Evolutionary conservation across 1,140 invertebrate species (phyloP).

Genomic region (Acyrthosiphon pisum): DNA sequence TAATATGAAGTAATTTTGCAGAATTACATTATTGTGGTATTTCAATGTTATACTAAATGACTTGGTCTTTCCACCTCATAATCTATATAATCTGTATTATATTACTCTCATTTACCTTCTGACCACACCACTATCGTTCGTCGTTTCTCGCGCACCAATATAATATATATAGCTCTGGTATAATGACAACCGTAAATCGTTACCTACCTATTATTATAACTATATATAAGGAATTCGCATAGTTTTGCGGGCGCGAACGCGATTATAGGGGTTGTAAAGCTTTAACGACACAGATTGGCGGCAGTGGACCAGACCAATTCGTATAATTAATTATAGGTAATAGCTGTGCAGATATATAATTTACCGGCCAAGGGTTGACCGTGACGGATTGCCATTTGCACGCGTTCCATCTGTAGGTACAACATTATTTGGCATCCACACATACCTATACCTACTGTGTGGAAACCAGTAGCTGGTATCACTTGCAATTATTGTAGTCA

Average conservation of each 20-base stretch:
- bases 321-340: neutral
- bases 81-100: neutral
- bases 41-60: neutral
- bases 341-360: neutral
- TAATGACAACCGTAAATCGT: neutral
- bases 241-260: neutral
- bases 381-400: neutral
- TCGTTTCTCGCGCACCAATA: neutral
- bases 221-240: neutral
- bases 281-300: neutral
- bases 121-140: neutral
- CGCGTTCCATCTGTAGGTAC: neutral
- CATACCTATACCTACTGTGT: neutral
- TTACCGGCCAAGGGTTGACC: neutral
- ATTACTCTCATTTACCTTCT: neutral
- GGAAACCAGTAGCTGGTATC: neutral
- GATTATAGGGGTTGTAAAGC: slow-evolving; percentile 12
- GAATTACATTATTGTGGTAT: neutral
- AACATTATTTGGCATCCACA: neutral
- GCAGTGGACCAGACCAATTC: neutral
- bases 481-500: neutral
- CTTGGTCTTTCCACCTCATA: neutral
- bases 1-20: neutral
- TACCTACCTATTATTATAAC: neutral
- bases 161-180: neutral